Evolutionary conservation across 2,888 invertebrate genomes (phyloP).

Genomic region (Ommatoiulus sabulosus): DNA sequence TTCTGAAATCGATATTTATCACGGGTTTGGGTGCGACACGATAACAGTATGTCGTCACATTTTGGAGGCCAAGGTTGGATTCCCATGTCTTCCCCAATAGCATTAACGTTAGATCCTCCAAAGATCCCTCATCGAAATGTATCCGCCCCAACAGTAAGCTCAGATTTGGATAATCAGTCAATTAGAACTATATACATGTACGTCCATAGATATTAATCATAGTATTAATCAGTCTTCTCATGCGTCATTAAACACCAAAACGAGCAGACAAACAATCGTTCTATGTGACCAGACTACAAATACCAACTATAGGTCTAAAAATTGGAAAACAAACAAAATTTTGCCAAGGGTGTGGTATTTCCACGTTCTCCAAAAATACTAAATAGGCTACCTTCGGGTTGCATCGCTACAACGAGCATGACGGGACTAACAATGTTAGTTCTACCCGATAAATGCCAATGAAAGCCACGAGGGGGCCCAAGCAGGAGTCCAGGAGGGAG

Average conservation of each 20-base stretch:
- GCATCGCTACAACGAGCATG: slow-evolving; percentile 9
- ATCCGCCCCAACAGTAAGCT: neutral
- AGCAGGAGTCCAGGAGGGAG: slow-evolving; percentile 17
- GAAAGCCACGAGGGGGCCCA: neutral
- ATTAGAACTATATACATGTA: neutral
- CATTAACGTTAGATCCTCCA: too few species aligned
- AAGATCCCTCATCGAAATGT: too few species aligned
- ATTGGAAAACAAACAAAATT: neutral
- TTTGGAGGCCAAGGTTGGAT: neutral
- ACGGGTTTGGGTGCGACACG: too few species aligned
- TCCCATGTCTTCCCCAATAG: too few species aligned
- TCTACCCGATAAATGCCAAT: slow-evolving; percentile 3
- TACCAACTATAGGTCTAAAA: neutral
- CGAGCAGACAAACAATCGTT: neutral
- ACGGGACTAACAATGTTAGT: slow-evolving; percentile 5
- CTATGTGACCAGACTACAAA: slow-evolving; percentile 13
- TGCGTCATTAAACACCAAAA: neutral
- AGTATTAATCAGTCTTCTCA: neutral
- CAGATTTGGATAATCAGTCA: neutral
- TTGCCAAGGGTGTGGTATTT: neutral
- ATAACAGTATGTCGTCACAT: too few species aligned
- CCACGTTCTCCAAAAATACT: neutral
- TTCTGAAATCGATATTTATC: too few species aligned
- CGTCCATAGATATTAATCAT: neutral
- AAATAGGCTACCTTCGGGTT: neutral